Base-by-base conservation (phyloP, 1,140 invertebrate genomes). In the Kradibia gibbosae region DNA sequence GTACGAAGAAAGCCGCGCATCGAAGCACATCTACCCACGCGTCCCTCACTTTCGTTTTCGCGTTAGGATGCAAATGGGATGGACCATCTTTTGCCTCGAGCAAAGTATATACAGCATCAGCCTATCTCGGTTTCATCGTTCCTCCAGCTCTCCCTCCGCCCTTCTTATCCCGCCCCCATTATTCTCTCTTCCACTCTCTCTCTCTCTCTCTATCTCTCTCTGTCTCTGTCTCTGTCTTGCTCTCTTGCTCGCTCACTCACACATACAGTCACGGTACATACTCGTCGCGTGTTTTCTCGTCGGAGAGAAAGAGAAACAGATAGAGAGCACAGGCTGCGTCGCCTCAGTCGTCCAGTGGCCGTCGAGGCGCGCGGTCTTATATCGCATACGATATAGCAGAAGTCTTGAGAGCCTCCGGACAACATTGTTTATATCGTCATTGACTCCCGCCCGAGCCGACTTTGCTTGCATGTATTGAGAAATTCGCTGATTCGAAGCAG, bases 341-440 rank as follows among this genome's bases (percentile, higher is more conserved):
- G 65, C 81, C 75, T 82, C 86, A 87, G 86, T 87, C 83, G 85
- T 81, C 84, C 84, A 85, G 82, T 86, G 86, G 83, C 84, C 83
- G 85, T 57, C 83, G 80, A 70, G 45, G 22, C 48, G 80, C 60
- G 73, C 73, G 80, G 70, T 45, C 42, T 55, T 28, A 25, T 22
- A 39, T 0, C 50, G 34, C 62, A 67, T 39, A 7, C 62, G 62
- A 67, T 36, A 17, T 36, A 60, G n/a, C 20, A 1, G 17, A 34
- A 39, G 13, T 8, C 5, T 53, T 53, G 13, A 45, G 42, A 45
- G 13, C 13, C 42, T 45, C n/a, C n/a, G n/a, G 20, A 53, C 3
- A 20, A 53, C 15, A 22, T 53, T 53, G 20, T 17, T 53, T 53
- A 53, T 53, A n/a, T n/a, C n/a, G n/a, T n/a, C n/a, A n/a, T n/a